Evolutionary conservation across 1,140 invertebrate genomes (phyloP), one percentile per base, ranked within the genome.

Genomic region (Metaphire vulgaris): DNA sequence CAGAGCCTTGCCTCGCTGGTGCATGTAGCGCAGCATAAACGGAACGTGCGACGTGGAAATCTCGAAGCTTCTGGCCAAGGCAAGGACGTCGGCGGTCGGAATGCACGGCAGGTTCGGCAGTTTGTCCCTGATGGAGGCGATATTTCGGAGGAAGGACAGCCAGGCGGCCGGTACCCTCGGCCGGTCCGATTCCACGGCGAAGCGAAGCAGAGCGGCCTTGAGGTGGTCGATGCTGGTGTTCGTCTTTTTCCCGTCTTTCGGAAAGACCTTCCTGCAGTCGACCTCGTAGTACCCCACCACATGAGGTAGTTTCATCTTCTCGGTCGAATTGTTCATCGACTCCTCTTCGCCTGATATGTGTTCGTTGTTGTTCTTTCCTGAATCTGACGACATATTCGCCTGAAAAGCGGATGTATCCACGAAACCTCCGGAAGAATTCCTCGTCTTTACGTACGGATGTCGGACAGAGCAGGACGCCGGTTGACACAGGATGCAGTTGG

Each of bases 241-340:
- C 31, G 26, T 67, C 31, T 74, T 75, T 41, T 77, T 77, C 29
- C 64, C 71, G 33, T 77, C 76, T 56, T 77, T 77, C 28, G 76
- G 76, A 33, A 77, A 67, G 34, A 67, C 32, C 56, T 72, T 75
- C 15, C 65, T 33, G 15, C 72, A 77, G 64, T 77, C 76, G 64
- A 74, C 69, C 64, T 77, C 76, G 31, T 77, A 77, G 56, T 75
- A 77, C 26, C 76, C 76, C n/a, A 77, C 71, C 29, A 77, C 56
- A 29, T 77, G 76, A 30, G 76, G 72, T 29, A 66, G 69, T 14
- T 64, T n/a, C n/a, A n/a, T n/a, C n/a, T n/a, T n/a, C n/a, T n/a
- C n/a, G n/a, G n/a, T n/a, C n/a, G n/a, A n/a, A n/a, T n/a, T n/a
- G n/a, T n/a, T n/a, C n/a, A n/a, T n/a, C n/a, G n/a, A n/a, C n/a